Conservation (phyloP, 2,888 invertebrate species). For the Caenorhabditis virilis region DNA sequence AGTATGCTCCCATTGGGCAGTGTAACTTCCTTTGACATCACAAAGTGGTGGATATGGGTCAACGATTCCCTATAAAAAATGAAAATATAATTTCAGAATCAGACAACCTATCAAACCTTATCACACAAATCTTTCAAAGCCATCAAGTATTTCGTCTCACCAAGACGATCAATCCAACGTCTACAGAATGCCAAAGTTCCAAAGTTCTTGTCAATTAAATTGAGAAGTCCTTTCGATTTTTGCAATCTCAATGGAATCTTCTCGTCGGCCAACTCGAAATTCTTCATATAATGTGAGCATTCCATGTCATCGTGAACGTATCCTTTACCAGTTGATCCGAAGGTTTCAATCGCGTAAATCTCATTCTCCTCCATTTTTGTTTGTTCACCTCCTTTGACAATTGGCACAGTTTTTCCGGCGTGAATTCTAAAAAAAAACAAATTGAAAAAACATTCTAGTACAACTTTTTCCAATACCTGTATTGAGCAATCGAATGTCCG, state of each 20-base stretch:
- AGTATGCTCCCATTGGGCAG: constrained; percentile 99
- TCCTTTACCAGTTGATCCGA: constrained; percentile 91
- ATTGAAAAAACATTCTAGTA: constrained; percentile 28
- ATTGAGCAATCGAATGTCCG: constrained; percentile 99
- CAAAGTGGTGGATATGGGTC: constrained; percentile 97
- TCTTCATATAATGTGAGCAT: constrained; percentile 99
- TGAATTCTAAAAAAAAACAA: constrained; percentile 71
- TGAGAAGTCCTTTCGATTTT: constrained; percentile 88
- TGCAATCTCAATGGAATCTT: constrained; percentile 88
- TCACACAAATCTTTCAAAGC: constrained; percentile 96
- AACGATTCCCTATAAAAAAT: constrained; percentile 77
- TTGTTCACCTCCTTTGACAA: constrained; percentile 96
- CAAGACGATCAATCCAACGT: constrained; percentile 95
- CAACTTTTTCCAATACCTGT: constrained; percentile 72
- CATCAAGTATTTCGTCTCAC: constrained; percentile 96
- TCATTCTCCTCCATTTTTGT: constrained; percentile 84
- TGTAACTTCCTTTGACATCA: constrained; percentile 94
- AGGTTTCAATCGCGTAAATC: constrained; percentile 98
- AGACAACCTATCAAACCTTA: constrained; percentile 72
- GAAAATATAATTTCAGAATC: not conserved
- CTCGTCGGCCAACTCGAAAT: constrained; percentile 80
- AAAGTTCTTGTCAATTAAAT: constrained; percentile 92
- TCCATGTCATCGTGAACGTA: constrained; percentile 97
- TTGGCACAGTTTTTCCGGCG: constrained; percentile 98
- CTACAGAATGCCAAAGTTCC: constrained; percentile 97